Evolutionary conservation across 2,888 invertebrate species (phyloP).

Genomic region (Eulithis testata): DNA sequence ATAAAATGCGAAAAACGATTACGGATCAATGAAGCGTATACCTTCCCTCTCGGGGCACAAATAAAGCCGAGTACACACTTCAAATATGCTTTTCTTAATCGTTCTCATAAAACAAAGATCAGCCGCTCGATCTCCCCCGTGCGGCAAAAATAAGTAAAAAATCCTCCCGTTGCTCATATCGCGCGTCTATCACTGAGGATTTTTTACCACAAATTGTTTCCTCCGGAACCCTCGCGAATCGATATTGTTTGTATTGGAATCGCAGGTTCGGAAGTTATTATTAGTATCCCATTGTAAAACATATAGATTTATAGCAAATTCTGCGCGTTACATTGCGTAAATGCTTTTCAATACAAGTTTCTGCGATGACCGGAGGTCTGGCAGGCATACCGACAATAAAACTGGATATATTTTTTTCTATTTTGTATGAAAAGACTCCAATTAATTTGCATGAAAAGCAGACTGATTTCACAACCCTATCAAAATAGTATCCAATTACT

Average conservation of each 20-base stretch:
- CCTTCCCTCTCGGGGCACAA: constrained; percentile 79
- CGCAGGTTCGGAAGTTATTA: constrained; percentile 66
- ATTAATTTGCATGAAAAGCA: constrained; percentile 7
- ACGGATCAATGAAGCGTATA: constrained; percentile 82
- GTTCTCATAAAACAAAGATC: constrained; percentile 85
- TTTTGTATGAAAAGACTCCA: constrained; percentile 1
- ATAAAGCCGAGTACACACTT: constrained; percentile 83
- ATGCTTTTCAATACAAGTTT: constrained; percentile 45
- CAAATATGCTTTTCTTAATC: constrained; percentile 85
- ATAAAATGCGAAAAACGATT: constrained; percentile 83
- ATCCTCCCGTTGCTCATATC: constrained; percentile 76
- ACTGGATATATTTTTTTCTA: no score
- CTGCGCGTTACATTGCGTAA: constrained; percentile 58
- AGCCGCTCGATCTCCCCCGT: constrained; percentile 75
- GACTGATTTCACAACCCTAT: constrained; percentile 17
- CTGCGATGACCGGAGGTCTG: constrained; percentile 14
- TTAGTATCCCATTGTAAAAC: constrained; percentile 64
- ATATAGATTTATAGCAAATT: constrained; percentile 63
- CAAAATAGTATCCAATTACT: constrained; percentile 31
- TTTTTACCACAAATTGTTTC: constrained; percentile 79
- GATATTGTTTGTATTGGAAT: constrained; percentile 72
- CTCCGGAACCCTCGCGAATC: constrained; percentile 66
- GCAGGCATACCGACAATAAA: neutral
- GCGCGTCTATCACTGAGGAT: constrained; percentile 72
- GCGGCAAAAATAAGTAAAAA: constrained; percentile 66